Percentiles rank a stretch among this genome's conserved stretches.
Evolutionary conservation across 2,888 invertebrate species (phyloP).

Genomic region (Drosophila setosimentum): DNA sequence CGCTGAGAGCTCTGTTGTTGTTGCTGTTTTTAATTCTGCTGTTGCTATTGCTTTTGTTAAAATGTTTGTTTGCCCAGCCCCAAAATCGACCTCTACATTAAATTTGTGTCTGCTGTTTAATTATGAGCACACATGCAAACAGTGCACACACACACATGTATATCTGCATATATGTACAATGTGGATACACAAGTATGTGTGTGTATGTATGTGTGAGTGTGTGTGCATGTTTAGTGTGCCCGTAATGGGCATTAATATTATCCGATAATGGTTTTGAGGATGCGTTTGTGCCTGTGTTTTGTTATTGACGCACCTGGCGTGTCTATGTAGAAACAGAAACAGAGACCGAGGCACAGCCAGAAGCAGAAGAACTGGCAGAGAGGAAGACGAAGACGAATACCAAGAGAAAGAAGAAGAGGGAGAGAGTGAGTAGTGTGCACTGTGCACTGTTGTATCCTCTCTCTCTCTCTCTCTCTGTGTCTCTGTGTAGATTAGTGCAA

Average conservation of each 20-base stretch:
- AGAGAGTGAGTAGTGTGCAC: neutral
- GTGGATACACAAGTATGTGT: neutral
- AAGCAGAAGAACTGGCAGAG: constrained; percentile 2
- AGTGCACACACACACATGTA: constrained; percentile 11
- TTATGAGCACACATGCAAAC: constrained; percentile 17
- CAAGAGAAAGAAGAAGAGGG: neutral
- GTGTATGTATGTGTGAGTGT: neutral
- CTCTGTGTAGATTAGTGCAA: constrained; percentile 21
- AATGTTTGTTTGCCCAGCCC: constrained; percentile 26
- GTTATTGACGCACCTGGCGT: constrained; percentile 48
- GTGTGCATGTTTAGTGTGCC: constrained; percentile 3
- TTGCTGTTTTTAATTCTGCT: constrained; percentile 17
- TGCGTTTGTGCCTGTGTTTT: constrained; percentile 31
- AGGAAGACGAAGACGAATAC: neutral
- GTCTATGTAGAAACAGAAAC: constrained; percentile 7
- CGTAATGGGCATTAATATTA: constrained; percentile 52
- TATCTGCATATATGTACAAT: constrained; percentile 10
- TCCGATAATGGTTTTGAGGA: constrained; percentile 45
- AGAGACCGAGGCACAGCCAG: constrained; percentile 1
- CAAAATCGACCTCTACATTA: constrained; percentile 36
- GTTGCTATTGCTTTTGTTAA: constrained; percentile 28
- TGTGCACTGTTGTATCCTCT: constrained; percentile 28
- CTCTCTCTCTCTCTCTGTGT: constrained; percentile 4
- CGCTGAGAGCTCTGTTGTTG: constrained; percentile 21
- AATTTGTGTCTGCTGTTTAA: constrained; percentile 49